These are phyloP conservation scores for Cettia cetti DNA, from an alignment of 2,113 vertebrate genomes.

Conservation along the genomic window DNA sequence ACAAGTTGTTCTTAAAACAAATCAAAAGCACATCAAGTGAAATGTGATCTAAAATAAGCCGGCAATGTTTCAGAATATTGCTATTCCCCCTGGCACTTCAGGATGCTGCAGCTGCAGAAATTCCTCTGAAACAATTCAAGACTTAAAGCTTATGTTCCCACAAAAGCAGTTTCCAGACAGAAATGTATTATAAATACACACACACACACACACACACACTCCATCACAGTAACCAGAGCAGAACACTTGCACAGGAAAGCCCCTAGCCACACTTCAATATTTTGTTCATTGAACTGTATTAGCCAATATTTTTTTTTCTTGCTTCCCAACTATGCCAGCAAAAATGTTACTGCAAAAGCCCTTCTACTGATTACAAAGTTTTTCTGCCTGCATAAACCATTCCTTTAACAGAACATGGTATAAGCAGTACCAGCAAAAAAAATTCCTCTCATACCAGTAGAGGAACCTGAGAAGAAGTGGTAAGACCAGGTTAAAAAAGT, in stretches of 20 bases:
- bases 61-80: neutral
- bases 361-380: neutral
- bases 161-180: neutral
- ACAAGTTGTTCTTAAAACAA: constrained; percentile 10
- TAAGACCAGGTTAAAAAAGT: neutral
- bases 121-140: neutral
- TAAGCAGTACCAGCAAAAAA: neutral
- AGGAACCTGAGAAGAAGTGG: neutral
- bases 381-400: neutral
- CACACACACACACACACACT: neutral
- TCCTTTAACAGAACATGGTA: neutral
- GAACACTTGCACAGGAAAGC: neutral
- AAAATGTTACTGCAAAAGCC: neutral
- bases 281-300: neutral
- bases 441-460: neutral
- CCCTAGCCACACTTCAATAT: neutral
- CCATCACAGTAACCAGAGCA: neutral
- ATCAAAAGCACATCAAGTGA: neutral
- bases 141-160: neutral
- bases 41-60: neutral
- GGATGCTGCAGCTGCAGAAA: constrained; percentile 8
- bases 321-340: neutral
- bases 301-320: neutral
- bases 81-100: neutral
- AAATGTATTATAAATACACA: neutral